Base-by-base conservation (phyloP, 1,140 invertebrate species). In the Tetramorium parvispinum region DNA sequence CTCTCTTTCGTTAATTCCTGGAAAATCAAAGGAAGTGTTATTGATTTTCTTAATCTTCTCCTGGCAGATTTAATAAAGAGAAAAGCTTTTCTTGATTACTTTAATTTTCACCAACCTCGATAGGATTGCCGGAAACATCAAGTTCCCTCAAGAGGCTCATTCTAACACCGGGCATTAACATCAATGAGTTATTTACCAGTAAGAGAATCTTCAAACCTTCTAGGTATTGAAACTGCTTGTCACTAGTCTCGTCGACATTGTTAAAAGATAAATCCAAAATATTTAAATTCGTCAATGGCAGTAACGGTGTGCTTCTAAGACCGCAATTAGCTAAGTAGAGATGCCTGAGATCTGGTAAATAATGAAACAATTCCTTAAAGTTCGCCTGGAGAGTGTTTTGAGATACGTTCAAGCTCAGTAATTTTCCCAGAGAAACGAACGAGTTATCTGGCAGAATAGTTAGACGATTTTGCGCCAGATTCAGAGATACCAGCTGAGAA, bases 311-410 rank as follows among this genome's bases (percentile, higher is more conserved):
- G 43, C 96, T 96, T 90, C 96, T 97, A 78, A 98, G 96, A 51
- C 97, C 97, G 92, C 97, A 97, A 92, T 96, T 96, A 63, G 97
- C 96, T 87, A 98, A 94, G 92, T 97, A 97, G 73, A 98, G 96
- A 92, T 97, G 96, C 92, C 97, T 96, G 43, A 98, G 95, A 87
- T 97, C 97, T 46, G 97, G 98, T 18, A 98, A 96, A 93, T 98
- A 98, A 92, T 98, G 97, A 91, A 98, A 98, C n/a, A 98, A 95
- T 94, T 98, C 98, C 90, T 98, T 98, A 91, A 98, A 98, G 94
- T 98, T 98, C 57, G 98, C 97, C 87, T 98, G 96, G 1, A 98
- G 93, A n/a, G 96, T 95, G 94, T 99, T 99, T 73, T 96, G 96
- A 51, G 97, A 97, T 2, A 99, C 95, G 94, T 98, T 97, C 79